Base-by-base conservation (phyloP, 2,113 vertebrate genomes). In the Dromaius novaehollandiae region DNA sequence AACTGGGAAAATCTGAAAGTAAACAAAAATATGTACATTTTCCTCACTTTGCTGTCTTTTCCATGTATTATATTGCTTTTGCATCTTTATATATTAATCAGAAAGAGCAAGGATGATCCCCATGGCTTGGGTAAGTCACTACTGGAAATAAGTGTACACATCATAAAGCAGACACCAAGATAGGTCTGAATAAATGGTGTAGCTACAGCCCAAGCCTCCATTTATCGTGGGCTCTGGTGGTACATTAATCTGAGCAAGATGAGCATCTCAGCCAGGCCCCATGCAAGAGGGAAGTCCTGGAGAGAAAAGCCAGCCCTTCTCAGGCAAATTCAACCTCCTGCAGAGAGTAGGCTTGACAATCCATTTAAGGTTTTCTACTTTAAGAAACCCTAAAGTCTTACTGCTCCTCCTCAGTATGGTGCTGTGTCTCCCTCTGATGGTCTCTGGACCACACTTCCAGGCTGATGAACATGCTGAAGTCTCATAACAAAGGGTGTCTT, bases 341-440 rank as follows among this genome's bases (percentile, higher is more conserved):
- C 48, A 71, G 6, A 5, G 38, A 60, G 32, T 32, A 82, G 12
- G 38, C 60, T 82, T 88, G 30, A 70, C 48, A 73, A 32, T 21
- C 28, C 1, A 4, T 11, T 7, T 58, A 65, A 73, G 30, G 22
- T 73, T 91, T 91, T 65, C 51, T 79, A 4, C 44, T 83, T 82
- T 38, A 40, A 79, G 65, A 55, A 87, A 73, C 12, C 9, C 65
- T 51, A 60, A 71, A 13, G n/a, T 36, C 68, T 88, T 80, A 48
- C 44, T 90, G 18, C 71, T 91, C 81, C 36, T 96, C 85, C 78
- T 88, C 91, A 94, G 63, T 2, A 0, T 91, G 71, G 95, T 93
- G 58, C 75, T 95, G 95, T 95, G 94, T 96, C 95, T 97, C 96
- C 95, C 95, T 96, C 95, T 97, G 95, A 96, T 86, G 95, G 95